Evolutionary conservation across 2,888 invertebrate species (phyloP), one percentile per base, ranked within the genome.

Genomic region (Melanargia galathea): DNA sequence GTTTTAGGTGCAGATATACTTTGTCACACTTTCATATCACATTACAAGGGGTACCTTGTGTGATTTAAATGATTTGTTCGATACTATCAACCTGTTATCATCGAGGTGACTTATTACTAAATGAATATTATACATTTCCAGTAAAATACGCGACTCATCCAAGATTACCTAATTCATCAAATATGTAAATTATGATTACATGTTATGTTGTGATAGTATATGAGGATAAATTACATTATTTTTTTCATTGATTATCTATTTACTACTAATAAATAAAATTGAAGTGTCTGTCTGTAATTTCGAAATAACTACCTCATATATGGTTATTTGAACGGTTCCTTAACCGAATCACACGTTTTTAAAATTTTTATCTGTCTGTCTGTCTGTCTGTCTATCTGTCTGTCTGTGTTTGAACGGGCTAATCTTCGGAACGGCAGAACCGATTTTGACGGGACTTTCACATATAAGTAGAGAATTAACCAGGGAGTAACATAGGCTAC

Each of bases 71-170:
- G 49, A 26, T 26, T 49, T 49, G 49, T 30, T 16, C 26, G n/a
- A 30, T 30, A 16, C 8, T 26, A 49, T 49, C 49, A 13, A 11
- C 18, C 10, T 51, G 24, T 38, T 57, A 57, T 59, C 63, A 8
- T 4, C 33, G 30, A 51, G 48, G 11, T 33, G 40, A 38, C 45
- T 59, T 1, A n/a, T 8, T 52, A 45, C 20, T 26, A 35, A 18
- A 48, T 60, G 40, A 64, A 60, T 64, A 64, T 64, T 64, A 40
- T 54, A 43, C n/a, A 48, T 24, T 18, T 48, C 49, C 30, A 40
- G 16, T 7, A 26, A 5, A 8, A 49, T 38, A 16, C 48, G 3
- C 58, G 60, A 48, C 22, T 63, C 59, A 48, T 16, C 20, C 38
- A n/a, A 18, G 52, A 51, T 43, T 59, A 51, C 8, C 59, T 35